Evolutionary conservation across 2,888 invertebrate species (phyloP).

Genomic region (Eremobia ochroleuca): DNA sequence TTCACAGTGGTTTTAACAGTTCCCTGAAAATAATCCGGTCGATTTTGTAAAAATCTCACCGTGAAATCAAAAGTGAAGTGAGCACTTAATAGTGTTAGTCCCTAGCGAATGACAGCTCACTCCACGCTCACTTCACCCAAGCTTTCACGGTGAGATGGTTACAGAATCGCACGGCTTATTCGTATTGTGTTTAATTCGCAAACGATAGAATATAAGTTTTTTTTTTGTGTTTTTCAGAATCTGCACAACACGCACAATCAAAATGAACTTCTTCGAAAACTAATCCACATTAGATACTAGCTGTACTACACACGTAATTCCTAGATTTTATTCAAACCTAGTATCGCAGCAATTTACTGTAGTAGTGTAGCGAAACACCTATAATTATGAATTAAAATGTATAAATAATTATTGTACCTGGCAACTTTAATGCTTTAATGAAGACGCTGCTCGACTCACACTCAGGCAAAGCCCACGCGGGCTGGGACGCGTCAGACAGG

Average conservation of each 20-base stretch:
- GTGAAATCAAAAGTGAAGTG: no score
- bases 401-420: slow-evolving; percentile 38
- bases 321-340: slow-evolving; percentile 31
- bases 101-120: no score
- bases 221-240: slow-evolving; percentile 41
- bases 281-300: slow-evolving; percentile 5
- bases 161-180: no score
- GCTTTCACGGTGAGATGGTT: no score
- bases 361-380: slow-evolving; percentile 1
- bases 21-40: not conserved
- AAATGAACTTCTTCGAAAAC: not conserved
- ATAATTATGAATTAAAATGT: slow-evolving; percentile 21
- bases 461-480: not conserved
- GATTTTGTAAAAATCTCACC: no score
- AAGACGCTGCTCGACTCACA: not conserved
- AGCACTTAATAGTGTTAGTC: no score
- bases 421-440: not conserved
- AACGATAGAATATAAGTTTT: not conserved
- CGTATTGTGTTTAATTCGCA: not conserved
- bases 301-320: not conserved
- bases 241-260: slow-evolving; percentile 10
- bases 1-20: not conserved
- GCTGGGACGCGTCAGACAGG: not conserved
- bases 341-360: slow-evolving; percentile 22
- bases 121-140: no score